These are phyloP conservation scores for Neostethus bicornis DNA, from an alignment of 2,797 vertebrate species.

Conservation along the genomic window DNA sequence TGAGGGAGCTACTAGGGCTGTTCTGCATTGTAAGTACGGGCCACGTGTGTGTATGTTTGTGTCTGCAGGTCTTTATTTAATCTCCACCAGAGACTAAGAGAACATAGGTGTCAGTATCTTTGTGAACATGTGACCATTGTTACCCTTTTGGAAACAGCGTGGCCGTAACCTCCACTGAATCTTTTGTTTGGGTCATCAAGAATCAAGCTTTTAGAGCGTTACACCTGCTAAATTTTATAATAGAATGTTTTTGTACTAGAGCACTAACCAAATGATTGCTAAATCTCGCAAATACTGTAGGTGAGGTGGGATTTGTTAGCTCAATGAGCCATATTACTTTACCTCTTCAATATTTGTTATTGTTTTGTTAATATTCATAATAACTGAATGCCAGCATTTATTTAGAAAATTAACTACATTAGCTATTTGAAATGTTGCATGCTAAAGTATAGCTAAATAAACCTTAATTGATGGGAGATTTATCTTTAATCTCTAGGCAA, in stretches of 20 bases:
- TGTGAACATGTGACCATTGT: slow-evolving; percentile 51
- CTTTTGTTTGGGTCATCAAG: slow-evolving; percentile 17
- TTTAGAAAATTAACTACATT: slow-evolving; percentile 4
- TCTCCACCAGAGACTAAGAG: slow-evolving; percentile 27
- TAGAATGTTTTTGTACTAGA: not conserved
- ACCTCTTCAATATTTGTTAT: not conserved
- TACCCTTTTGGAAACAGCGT: slow-evolving; percentile 23
- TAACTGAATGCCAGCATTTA: too few relatives aligned
- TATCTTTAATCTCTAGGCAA: slow-evolving; percentile 45
- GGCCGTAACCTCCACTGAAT: slow-evolving; percentile 2
- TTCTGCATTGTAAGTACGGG: slow-evolving; percentile 76
- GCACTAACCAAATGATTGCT: too few relatives aligned
- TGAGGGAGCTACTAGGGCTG: slow-evolving; percentile 78
- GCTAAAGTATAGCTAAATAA: slow-evolving; percentile 31
- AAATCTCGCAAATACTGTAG: slow-evolving; percentile 3
- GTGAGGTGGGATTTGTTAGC: slow-evolving; percentile 9
- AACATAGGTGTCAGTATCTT: slow-evolving; percentile 33
- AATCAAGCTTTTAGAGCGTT: slow-evolving; percentile 1
- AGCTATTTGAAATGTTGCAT: slow-evolving; percentile 20
- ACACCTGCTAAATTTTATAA: not conserved
- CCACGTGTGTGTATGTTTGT: slow-evolving; percentile 31
- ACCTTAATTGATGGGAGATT: slow-evolving; percentile 41
- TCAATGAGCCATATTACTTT: slow-evolving; percentile 11
- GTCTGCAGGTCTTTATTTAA: slow-evolving; percentile 42
- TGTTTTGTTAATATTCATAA: not conserved